Conservation (phyloP, 2,113 vertebrate genomes). For the Rhodinocichla rosea region DNA sequence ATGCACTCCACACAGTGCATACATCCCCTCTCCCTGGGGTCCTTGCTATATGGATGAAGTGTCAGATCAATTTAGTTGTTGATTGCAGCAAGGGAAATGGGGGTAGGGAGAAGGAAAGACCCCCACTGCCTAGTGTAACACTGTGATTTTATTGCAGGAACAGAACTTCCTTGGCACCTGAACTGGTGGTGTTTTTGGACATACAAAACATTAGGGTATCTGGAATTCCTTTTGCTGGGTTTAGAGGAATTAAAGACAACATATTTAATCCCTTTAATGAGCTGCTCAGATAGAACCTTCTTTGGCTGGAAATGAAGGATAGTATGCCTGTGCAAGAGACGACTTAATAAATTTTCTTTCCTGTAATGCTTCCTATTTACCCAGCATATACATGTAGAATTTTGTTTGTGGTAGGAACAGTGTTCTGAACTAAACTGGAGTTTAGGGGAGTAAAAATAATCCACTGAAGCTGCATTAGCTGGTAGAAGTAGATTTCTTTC, state of each 20-base stretch:
- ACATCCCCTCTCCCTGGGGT: neutral
- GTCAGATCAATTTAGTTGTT: slow-evolving; percentile 56
- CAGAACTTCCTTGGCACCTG: neutral
- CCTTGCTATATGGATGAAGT: slow-evolving; percentile 23
- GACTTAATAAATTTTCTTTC: neutral
- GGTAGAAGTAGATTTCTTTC: neutral
- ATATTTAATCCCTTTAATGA: neutral
- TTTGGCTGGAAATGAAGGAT: neutral
- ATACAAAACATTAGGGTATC: accelerated
- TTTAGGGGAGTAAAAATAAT: slow-evolving; percentile 9
- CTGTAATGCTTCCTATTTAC: neutral
- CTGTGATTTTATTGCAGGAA: neutral
- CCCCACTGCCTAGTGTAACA: neutral
- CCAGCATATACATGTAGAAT: neutral
- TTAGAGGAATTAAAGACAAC: neutral
- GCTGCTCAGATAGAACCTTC: neutral
- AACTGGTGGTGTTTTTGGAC: neutral
- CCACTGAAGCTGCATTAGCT: neutral
- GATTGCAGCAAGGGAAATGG: neutral
- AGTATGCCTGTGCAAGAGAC: neutral
- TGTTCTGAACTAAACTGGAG: neutral
- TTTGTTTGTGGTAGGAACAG: neutral
- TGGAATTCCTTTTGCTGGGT: neutral
- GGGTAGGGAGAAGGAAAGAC: neutral
- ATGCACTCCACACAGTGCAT: neutral